Evolutionary conservation across 2,888 invertebrate species (phyloP).

Genomic region (Psylliodes chrysocephalus): DNA sequence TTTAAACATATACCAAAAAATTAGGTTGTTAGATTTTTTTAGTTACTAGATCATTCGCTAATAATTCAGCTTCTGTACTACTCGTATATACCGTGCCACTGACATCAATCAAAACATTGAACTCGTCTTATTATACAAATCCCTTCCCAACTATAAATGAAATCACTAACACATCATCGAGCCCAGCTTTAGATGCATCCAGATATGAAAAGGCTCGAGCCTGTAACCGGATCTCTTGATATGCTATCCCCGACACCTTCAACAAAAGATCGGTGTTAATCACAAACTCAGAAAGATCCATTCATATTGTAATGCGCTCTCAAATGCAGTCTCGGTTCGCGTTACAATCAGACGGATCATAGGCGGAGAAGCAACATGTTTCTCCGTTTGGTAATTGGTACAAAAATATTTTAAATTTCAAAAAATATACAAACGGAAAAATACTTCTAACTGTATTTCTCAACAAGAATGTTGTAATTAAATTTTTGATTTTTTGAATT

Average conservation of each 20-base stretch:
- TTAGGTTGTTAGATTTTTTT: too few species aligned
- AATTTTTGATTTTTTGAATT: too few species aligned
- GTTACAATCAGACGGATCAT: neutral
- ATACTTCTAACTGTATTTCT: too few species aligned
- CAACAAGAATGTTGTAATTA: too few species aligned
- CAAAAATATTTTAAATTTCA: too few species aligned
- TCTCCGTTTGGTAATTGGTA: too few species aligned
- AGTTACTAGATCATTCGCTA: too few species aligned
- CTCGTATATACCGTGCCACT: neutral
- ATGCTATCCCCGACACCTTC: constrained; percentile 33
- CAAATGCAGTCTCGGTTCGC: constrained; percentile 24
- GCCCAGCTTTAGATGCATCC: neutral
- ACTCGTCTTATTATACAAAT: neutral
- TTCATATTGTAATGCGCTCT: constrained; percentile 31
- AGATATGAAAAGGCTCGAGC: constrained; percentile 19
- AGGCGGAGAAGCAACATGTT: too few species aligned
- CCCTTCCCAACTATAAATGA: neutral
- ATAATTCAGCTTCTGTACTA: neutral
- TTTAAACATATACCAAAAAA: too few species aligned
- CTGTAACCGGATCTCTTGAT: constrained; percentile 32
- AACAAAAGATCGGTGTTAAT: constrained; percentile 38
- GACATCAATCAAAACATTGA: constrained; percentile 6
- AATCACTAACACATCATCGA: constrained; percentile 9
- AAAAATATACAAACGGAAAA: too few species aligned
- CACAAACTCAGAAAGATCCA: constrained; percentile 28